Evolutionary conservation across 1,140 invertebrate species (phyloP), one percentile per base, ranked within the genome.

Genomic region (Drosophila arawakana): DNA sequence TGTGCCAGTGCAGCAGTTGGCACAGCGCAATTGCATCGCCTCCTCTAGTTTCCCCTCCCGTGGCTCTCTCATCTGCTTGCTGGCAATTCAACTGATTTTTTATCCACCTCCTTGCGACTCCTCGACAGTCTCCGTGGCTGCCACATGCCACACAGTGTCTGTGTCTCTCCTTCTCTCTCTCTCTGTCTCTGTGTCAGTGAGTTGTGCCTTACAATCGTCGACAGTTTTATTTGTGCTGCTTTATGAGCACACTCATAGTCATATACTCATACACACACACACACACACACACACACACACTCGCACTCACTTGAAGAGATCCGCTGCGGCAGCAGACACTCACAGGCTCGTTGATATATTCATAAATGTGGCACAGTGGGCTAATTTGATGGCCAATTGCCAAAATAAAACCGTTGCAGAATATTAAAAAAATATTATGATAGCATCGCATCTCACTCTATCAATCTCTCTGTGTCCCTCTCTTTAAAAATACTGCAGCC

Each of bases 361-460:
- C 83, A 86, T 86, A 86, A 86, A 88, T 88, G 84, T 88, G 84
- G 83, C 80, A 88, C 83, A 88, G 80, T 83, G 83, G 84, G 72
- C 84, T 88, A 89, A 83, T 88, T 88, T 80, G 74, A 88, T 88
- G 84, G 83, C 84, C 80, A 80, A 80, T 89, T 89, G 83, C 84
- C 83, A 88, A 88, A 79, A 76, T 72, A 11, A 30, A 73, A 55
- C 50, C 46, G 69, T 63, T 63, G 73, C 68, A 80, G 84, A 74
- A 86, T 86, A 88, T 86, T 86, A 86, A 86, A 83, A 88, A 88
- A 83, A 89, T 89, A 88, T 88, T 88, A 82, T 77, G 82, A 68
- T 54, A 43, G 39, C 13, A 70, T 63, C 67, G 35, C 37, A 21
- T 25, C 57, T 10, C 49, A 4, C 43, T 46, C 43, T 46, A 8